A percentile compares a stretch with the other conserved stretches of the same genome.
Evolutionary conservation across 2,797 vertebrate genomes (phyloP).

Genomic region (Melanotaenia trifasciata): DNA sequence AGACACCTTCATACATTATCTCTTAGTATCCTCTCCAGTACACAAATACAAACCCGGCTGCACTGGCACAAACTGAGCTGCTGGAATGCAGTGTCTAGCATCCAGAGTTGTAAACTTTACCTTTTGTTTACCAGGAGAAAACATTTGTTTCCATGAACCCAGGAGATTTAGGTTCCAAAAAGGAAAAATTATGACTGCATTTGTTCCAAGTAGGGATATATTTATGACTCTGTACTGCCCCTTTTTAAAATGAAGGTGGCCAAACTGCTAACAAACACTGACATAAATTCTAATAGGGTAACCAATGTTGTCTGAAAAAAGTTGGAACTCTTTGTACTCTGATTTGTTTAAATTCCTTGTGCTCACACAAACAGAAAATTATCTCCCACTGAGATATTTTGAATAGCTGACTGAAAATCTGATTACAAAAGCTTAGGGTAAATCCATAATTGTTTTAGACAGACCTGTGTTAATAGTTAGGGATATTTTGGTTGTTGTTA

Average conservation of each 20-base stretch:
- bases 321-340: background rate
- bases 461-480: background rate
- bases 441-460: constrained; percentile 21
- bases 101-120: constrained; percentile 13
- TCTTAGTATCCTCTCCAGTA: constrained; percentile 43
- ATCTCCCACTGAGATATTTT: constrained; percentile 21
- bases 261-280: background rate
- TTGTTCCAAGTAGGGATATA: background rate
- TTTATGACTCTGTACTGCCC: background rate
- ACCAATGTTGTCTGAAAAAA: constrained; percentile 16
- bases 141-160: constrained; percentile 1
- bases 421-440: constrained; percentile 9
- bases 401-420: constrained; percentile 22
- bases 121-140: constrained; percentile 13
- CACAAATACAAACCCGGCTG: constrained; percentile 31
- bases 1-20: constrained; percentile 16
- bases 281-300: background rate
- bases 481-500: background rate
- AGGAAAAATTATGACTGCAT: background rate
- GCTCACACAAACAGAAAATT: constrained; percentile 12
- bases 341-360: constrained; percentile 13
- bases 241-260: constrained; percentile 10
- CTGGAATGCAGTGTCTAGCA: background rate
- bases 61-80: constrained; percentile 26
- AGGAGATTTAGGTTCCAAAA: background rate